Base-by-base conservation (phyloP, 2,113 vertebrate species). In the Girardinichthys multiradiatus region DNA sequence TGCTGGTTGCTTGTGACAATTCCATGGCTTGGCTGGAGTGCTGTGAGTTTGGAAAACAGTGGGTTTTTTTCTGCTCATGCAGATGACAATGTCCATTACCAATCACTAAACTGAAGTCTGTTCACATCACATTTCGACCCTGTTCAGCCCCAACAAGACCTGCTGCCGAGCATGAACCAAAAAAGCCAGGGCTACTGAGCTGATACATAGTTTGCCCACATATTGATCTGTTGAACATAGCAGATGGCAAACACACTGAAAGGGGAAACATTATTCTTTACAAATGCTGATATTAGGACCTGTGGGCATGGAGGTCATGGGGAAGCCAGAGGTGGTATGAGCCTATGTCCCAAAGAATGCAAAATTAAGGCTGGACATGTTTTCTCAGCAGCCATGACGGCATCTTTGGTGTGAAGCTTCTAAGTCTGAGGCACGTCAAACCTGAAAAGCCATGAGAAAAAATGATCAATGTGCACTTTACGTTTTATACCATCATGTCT, bases 211-310 rank as follows among this genome's bases (percentile, higher is more conserved):
- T 17, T 29, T 29, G 13, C 59, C 57, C 6, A 62, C 11, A 45
- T n/a, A 45, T 45, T 33, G 24, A 80, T 79, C 24, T 67, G 24
- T 57, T 48, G 17, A 57, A 57, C 37, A 67, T 19, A 65, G 27
- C 1, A 64, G 15, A 57, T 71, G 66, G 64, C 70, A 61, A 78
- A 74, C 70, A 83, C 30, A 37, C 29, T 77, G 65, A 37, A 75
- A 57, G 51, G 75, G 81, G 81, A 78, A 80, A 80, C 17, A 80
- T 7, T 74, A 69, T 63, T 79, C 48, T 51, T 64, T 69, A 71
- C 65, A 78, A 84, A 78, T 90, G 76, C 87, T 89, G 85, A 86
- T 78, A 61, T 68, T 84, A 81, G 71, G 57, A 42, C 65, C 75
- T 83, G 90, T 68, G 64, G 83, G 80, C 54, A 70, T 51, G 64